Base-by-base conservation (phyloP, 1,140 invertebrate species). In the Pantala flavescens region DNA sequence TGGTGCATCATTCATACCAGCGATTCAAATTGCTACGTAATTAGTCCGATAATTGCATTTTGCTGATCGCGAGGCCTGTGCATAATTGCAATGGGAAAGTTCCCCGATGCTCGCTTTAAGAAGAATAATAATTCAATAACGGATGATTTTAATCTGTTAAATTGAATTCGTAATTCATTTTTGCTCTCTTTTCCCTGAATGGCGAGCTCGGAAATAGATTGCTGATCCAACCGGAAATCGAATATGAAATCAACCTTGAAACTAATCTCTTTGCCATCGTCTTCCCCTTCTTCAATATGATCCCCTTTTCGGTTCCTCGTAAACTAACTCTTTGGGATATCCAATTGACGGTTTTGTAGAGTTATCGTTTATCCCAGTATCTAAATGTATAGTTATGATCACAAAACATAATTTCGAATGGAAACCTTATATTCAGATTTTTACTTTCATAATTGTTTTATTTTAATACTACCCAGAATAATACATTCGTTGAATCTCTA, bases 241-340 rank as follows among this genome's bases (percentile, higher is more conserved):
- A 63, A 63, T 63, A 63, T 63, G 49, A 63, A 63, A 63, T 63
- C 49, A 63, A 63, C 49, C 49, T 63, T 63, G 49, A 21, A 63
- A 63, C n/a, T 63, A 63, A 63, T 63, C 49, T 12, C 49, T 63
- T 63, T 63, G 3, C 49, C 49, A 63, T 21, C 49, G 3, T 63
- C 12, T 63, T 12, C 49, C 49, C 49, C n/a, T 63, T 12, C 49
- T 21, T 63, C 49, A 21, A 19, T 63, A 63, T 63, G 16, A 63
- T 63, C 49, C 49, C n/a, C 14, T 36, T 63, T 63, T 63, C 14
- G 49, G 49, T 21, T 19, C 49, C 3, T 36, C 28, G 9, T 36
- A 36, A 36, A 36, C 28, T 36, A 36, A 36, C 28, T 36, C 28
- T 36, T 36, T 36, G 28, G 28, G 28, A 2, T 36, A 36, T 36